Evolutionary conservation across 2,797 vertebrate genomes (phyloP).

Genomic region (Odontamblyopus lacepedii): DNA sequence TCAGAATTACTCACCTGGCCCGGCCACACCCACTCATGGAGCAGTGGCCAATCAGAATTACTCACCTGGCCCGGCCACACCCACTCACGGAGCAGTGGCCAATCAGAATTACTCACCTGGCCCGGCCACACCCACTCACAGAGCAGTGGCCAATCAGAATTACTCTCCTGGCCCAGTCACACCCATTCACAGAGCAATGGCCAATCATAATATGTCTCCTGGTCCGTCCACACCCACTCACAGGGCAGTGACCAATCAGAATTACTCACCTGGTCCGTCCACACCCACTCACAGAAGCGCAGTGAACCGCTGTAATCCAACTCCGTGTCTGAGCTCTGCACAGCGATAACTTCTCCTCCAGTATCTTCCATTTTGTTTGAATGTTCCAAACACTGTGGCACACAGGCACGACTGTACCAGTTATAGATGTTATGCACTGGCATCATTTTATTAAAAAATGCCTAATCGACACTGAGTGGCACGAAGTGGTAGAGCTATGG

Average conservation of each 20-base stretch:
- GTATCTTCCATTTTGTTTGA: constrained; percentile 9
- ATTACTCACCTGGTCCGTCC: not conserved
- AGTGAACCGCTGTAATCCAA: constrained; percentile 59
- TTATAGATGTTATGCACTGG: no score
- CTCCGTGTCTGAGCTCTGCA: constrained; percentile 58
- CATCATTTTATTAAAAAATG: no score
- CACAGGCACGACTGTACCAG: not conserved
- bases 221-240: constrained; percentile 70
- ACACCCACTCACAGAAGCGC: constrained; percentile 58
- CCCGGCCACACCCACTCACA: constrained; percentile 71
- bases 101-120: constrained; percentile 70
- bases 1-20: constrained; percentile 66
- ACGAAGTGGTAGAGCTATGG: no score
- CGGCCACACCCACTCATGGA: constrained; percentile 70
- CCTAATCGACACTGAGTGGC: no score
- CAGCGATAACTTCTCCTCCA: constrained; percentile 61
- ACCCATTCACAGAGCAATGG: constrained; percentile 63
- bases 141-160: constrained; percentile 27
- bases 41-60: constrained; percentile 66
- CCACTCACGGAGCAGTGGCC: constrained; percentile 63
- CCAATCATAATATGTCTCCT: constrained; percentile 67
- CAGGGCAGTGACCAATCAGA: constrained; percentile 37
- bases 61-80: constrained; percentile 65
- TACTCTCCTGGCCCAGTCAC: not conserved
- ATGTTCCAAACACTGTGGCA: constrained; percentile 16